Base-by-base conservation (phyloP, 2,797 vertebrate genomes). In the Anguilla pacifica region DNA sequence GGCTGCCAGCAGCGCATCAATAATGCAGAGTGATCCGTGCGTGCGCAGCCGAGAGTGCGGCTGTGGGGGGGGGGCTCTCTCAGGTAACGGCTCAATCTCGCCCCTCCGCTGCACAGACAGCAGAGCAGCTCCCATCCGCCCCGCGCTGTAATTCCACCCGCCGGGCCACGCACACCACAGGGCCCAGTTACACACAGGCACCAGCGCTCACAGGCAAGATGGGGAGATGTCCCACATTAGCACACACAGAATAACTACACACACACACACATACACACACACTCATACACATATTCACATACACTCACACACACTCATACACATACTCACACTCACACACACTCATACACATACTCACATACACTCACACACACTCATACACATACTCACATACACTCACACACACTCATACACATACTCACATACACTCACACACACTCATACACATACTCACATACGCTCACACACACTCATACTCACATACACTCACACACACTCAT, bases 41-140 rank as follows among this genome's bases (percentile, higher is more conserved):
- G 94, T 92, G 90, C 91, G 91, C 91, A 95, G 95, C 96, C 91
- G 96, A 97, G 96, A 97, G 96, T 96, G 96, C 94, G 94, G 92
- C 93, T 91, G 93, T 94, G 93, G 59, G 46, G 28, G 39, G 15
- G 57, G 25, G 57, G 35, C 57, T 85, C 51, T 31, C 67, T 84
- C 87, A 87, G 87, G 87, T 87, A 77, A 77, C 64, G 6, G 86
- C 82, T 87, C 53, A 87, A 83, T 83, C n/a, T 25, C 22, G 25
- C 61, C 61, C 61, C 61, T 67, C 61, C n/a, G 25, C 61, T 67
- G 22, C 17, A 67, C 22, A 67, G 61, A 67, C 70, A 74, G 31
- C 59, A 39, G 82, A 46, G 61, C 31, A 28, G 28, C 7, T n/a
- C 28, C 46, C 49, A 13, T 25, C 49, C 19, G 22, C 46, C 81